Conservation (phyloP, 2,113 vertebrate genomes). For the Ardeotis arabs region DNA sequence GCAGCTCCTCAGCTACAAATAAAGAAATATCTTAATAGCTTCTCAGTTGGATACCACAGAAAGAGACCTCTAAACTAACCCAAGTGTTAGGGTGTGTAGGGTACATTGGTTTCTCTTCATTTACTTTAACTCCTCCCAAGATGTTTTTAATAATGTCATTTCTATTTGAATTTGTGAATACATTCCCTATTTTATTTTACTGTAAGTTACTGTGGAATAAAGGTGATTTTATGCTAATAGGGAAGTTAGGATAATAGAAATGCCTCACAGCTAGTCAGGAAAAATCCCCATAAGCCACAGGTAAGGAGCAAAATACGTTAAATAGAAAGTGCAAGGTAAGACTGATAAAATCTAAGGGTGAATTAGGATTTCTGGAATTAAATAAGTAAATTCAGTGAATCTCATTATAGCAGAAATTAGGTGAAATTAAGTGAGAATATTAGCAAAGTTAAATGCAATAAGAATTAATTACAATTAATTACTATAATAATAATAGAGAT, state of each 20-base stretch:
- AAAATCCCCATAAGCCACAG: not conserved
- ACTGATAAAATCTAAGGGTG: not conserved
- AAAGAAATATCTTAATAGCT: not conserved
- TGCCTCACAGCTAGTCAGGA: not conserved
- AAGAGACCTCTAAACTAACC: not conserved
- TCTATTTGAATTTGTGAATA: not conserved
- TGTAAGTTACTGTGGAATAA: not conserved
- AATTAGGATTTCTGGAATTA: not conserved
- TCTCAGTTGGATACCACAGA: not conserved
- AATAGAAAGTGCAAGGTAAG: not conserved
- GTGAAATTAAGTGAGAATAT: not conserved
- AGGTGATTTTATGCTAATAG: not conserved
- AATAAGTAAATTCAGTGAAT: not conserved
- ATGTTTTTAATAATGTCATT: fast-evolving
- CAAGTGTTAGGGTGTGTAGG: not conserved
- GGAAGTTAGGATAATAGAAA: not conserved
- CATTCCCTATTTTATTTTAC: not conserved
- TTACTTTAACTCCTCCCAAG: not conserved
- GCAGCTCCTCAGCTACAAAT: not conserved
- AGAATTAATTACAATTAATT: not conserved
- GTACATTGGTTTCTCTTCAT: not conserved
- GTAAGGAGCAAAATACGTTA: not conserved
- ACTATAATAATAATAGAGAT: not conserved
- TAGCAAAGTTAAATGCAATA: not conserved
- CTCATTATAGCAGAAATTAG: not conserved